A percentile compares a stretch with the other conserved stretches of the same genome.
phyloP scores from a whole-genome alignment of 2,797 vertebrate species.

The Lutjanus campechanus region DNA sequence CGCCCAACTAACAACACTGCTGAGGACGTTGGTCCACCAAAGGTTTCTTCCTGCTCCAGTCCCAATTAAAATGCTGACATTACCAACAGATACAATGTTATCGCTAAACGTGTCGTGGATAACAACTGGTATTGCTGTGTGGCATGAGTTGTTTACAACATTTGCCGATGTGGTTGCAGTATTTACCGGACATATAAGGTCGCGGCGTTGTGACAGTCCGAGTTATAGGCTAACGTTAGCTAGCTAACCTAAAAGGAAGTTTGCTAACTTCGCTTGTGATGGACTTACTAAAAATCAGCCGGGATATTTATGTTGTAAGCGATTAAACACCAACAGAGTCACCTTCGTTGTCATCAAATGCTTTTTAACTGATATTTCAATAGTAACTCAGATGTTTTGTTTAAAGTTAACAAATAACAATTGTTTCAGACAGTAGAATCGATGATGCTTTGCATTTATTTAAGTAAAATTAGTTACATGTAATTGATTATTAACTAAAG shows the following conservation, averaged over 20 bases:
- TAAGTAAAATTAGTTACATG: too few relatives aligned
- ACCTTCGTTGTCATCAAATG: background rate
- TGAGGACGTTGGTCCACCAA: background rate
- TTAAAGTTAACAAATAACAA: background rate
- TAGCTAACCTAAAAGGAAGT: conserved; percentile 54
- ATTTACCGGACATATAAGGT: background rate
- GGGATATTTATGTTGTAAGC: background rate
- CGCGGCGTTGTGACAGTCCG: conserved; percentile 33
- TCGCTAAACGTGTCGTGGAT: too few relatives aligned
- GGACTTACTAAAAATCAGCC: background rate
- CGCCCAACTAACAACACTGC: background rate
- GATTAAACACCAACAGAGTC: background rate
- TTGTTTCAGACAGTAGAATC: background rate
- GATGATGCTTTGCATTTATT: background rate
- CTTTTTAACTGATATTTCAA: background rate
- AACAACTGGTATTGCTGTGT: too few relatives aligned
- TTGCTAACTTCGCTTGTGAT: background rate
- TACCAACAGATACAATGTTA: background rate
- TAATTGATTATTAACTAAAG: too few relatives aligned
- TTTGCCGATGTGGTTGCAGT: background rate
- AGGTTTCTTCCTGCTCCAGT: conserved; percentile 68
- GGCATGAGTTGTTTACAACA: background rate
- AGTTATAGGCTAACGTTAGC: conserved; percentile 46
- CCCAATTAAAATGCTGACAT: conserved; percentile 10
- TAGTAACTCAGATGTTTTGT: too few relatives aligned